Evolutionary conservation across 2,888 invertebrate species (phyloP).

Genomic region (Microchrysa polita): DNA sequence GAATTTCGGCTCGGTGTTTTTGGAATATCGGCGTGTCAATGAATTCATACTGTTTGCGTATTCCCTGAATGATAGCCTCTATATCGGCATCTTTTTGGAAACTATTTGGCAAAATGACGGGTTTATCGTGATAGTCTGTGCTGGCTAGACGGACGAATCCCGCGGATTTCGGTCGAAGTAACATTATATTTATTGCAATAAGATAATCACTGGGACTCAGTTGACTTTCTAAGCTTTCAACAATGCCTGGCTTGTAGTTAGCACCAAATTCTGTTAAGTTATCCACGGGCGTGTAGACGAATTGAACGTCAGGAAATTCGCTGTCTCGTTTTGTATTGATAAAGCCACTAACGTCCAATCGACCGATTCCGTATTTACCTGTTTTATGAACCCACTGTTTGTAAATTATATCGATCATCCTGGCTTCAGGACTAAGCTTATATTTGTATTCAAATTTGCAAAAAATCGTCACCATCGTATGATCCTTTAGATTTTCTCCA

Average conservation of each 20-base stretch:
- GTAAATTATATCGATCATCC: constrained; percentile 18
- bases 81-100: constrained; percentile 65
- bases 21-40: constrained; percentile 65
- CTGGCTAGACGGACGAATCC: constrained; percentile 76
- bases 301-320: constrained; percentile 29
- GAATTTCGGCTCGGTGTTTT: constrained; percentile 69
- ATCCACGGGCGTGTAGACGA: neutral
- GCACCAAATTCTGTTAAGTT: constrained; percentile 13
- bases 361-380: constrained; percentile 52
- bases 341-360: constrained; percentile 16
- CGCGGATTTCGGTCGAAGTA: constrained; percentile 70
- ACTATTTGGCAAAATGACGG: constrained; percentile 71
- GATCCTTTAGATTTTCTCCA: constrained; percentile 72
- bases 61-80: constrained; percentile 68
- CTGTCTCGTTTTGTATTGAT: neutral
- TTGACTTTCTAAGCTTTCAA: constrained; percentile 4
- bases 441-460: constrained; percentile 53
- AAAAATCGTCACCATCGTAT: constrained; percentile 52
- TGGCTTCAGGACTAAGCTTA: constrained; percentile 52
- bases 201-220: constrained; percentile 66
- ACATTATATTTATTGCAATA: constrained; percentile 64
- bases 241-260: constrained; percentile 2
- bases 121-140: constrained; percentile 70
- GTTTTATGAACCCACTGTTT: constrained; percentile 47
- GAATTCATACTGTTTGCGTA: constrained; percentile 64